Percentiles rank a stretch among this genome's conserved stretches.
These are phyloP conservation scores for Eupithecia insigniata DNA, from an alignment of 2,888 invertebrate genomes.

Conservation along the genomic window DNA sequence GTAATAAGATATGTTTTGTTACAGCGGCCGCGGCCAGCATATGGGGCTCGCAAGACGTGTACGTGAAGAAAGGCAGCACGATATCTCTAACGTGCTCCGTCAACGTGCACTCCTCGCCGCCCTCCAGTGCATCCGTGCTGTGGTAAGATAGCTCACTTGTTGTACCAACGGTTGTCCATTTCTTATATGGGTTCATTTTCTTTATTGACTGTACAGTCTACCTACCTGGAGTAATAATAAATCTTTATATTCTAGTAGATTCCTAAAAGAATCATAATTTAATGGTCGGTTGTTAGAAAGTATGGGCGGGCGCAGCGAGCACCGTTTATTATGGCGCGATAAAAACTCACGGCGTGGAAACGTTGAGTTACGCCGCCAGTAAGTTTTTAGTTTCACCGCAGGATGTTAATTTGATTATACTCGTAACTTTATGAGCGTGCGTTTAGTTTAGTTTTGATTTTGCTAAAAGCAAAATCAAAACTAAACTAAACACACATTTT, in stretches of 20 bases:
- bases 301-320: conserved; percentile 13
- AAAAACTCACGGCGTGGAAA: conserved; percentile 33
- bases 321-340: conserved; percentile 29
- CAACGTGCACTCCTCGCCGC: conserved; percentile 92
- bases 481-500: too few relatives aligned
- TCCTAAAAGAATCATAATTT: conserved; percentile 7
- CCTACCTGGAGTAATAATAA: neutral
- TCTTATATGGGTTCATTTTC: neutral
- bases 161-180: neutral
- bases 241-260: conserved; percentile 2
- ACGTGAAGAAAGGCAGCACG: conserved; percentile 95
- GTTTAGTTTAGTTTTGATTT: too few relatives aligned
- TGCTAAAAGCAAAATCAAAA: too few relatives aligned
- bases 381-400: conserved; percentile 21
- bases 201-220: neutral
- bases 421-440: conserved; percentile 8
- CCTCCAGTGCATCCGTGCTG: conserved; percentile 87
- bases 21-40: conserved; percentile 94
- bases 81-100: conserved; percentile 95
- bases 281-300: conserved; percentile 8
- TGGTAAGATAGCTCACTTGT: conserved; percentile 79
- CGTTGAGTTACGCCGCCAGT: conserved; percentile 23
- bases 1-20: conserved; percentile 62
- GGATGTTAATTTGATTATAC: conserved; percentile 10
- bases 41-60: conserved; percentile 93